These are phyloP conservation scores for Riparia riparia DNA, from an alignment of 2,113 vertebrate genomes.

Conservation along the genomic window DNA sequence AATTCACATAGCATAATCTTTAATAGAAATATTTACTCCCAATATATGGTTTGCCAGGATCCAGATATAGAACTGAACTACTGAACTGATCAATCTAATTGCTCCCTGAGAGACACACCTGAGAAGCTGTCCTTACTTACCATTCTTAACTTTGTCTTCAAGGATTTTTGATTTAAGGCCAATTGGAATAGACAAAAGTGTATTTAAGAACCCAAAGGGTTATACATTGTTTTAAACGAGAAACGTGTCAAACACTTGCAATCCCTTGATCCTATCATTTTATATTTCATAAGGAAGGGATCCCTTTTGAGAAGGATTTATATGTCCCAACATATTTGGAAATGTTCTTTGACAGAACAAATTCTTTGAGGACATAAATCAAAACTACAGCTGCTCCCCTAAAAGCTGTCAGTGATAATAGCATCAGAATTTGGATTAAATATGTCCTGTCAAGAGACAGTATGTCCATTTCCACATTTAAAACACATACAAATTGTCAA, in stretches of 20 bases:
- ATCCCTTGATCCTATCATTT: slow-evolving; percentile 62
- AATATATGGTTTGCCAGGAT: neutral
- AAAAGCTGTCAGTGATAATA: slow-evolving; percentile 77
- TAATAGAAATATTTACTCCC: neutral
- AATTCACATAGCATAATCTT: neutral
- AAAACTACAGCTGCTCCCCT: slow-evolving; percentile 72
- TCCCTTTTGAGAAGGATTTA: slow-evolving; percentile 65
- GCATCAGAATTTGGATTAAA: slow-evolving; percentile 68
- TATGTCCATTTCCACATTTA: slow-evolving; percentile 62
- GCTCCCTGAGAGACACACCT: slow-evolving; percentile 36
- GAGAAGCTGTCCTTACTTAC: neutral
- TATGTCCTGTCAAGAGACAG: slow-evolving; percentile 58
- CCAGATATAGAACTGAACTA: neutral
- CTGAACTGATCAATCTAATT: slow-evolving; percentile 36
- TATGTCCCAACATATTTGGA: slow-evolving; percentile 58
- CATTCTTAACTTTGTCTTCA: neutral
- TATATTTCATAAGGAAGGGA: slow-evolving; percentile 69
- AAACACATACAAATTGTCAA: slow-evolving; percentile 40
- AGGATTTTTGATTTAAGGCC: slow-evolving; percentile 47
- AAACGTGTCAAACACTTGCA: slow-evolving; percentile 57
- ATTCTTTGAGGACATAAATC: slow-evolving; percentile 76
- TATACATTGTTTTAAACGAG: slow-evolving; percentile 63
- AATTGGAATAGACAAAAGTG: slow-evolving; percentile 56
- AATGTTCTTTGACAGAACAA: slow-evolving; percentile 72
- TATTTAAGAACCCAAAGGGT: slow-evolving; percentile 33